phyloP scores from a whole-genome alignment of 2,888 invertebrate genomes.

The Zaprionus lineosus region DNA sequence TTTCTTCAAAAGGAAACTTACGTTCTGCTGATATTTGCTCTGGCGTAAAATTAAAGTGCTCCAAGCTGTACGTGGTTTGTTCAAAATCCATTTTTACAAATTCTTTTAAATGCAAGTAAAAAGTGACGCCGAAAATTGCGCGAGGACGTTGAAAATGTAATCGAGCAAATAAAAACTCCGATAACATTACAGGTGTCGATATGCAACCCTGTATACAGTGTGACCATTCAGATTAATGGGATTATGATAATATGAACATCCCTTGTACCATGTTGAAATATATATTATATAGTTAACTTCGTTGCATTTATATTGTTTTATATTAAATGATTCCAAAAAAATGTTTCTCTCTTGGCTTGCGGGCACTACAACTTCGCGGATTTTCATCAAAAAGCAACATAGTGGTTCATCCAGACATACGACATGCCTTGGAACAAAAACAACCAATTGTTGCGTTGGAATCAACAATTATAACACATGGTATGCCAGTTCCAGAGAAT shows the following conservation, averaged over 20 bases:
- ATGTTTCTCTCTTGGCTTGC: not conserved
- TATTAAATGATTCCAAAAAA: conserved; percentile 32
- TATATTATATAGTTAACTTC: not conserved
- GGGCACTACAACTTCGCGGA: conserved; percentile 12
- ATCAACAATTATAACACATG: conserved; percentile 98
- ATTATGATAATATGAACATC: not conserved
- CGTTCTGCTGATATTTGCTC: conserved; percentile 52
- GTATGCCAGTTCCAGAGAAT: conserved; percentile 97
- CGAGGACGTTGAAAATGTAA: not conserved
- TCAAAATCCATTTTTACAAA: conserved; percentile 49
- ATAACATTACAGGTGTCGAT: conserved; percentile 23
- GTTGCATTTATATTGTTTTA: not conserved
- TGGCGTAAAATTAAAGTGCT: conserved; percentile 58
- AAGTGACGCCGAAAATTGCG: conserved; percentile 35
- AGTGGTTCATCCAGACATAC: conserved; percentile 86
- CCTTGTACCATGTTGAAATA: not conserved
- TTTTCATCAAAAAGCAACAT: conserved; percentile 52
- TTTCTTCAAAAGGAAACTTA: conserved; percentile 16
- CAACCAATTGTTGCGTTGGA: conserved; percentile 96
- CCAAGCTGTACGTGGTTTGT: conserved; percentile 38
- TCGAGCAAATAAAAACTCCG: not conserved
- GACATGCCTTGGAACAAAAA: conserved; percentile 85
- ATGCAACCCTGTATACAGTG: not conserved
- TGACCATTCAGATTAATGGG: conserved; percentile 2
- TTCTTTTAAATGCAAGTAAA: conserved; percentile 2